Evolutionary conservation across 2,888 invertebrate genomes (phyloP).

Genomic region (Polyommatus icarus): DNA sequence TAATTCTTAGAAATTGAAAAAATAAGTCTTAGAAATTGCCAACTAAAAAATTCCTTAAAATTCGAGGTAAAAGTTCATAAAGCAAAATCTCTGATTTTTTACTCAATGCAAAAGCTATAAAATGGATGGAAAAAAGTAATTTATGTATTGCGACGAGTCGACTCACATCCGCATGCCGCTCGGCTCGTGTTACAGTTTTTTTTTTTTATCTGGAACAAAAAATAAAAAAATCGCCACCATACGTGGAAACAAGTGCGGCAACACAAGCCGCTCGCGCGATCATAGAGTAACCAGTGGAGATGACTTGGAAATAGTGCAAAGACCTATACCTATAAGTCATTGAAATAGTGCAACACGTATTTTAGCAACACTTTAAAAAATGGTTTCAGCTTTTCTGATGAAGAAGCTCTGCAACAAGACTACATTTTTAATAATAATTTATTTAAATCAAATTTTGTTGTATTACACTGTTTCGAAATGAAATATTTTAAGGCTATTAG

Average conservation of each 20-base stretch:
- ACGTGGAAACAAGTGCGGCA: constrained; percentile 64
- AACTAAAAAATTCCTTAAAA: not conserved
- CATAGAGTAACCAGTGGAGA: constrained; percentile 47
- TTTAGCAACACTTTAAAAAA: too few relatives aligned
- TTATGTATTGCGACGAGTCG: constrained; percentile 45
- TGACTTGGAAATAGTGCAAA: not conserved
- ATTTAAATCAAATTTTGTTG: too few relatives aligned
- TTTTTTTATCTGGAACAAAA: constrained; percentile 55
- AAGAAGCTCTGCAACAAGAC: too few relatives aligned
- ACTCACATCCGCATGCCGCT: constrained; percentile 68
- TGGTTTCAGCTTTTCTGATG: too few relatives aligned
- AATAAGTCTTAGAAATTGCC: not conserved
- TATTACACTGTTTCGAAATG: too few relatives aligned
- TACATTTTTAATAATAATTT: too few relatives aligned
- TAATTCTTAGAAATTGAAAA: too few relatives aligned
- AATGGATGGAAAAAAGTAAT: constrained; percentile 31
- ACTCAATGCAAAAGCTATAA: not conserved
- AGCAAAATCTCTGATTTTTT: not conserved
- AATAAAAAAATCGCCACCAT: constrained; percentile 62
- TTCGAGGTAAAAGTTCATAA: not conserved
- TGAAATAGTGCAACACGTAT: not conserved
- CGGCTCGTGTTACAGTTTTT: constrained; percentile 69
- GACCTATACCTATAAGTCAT: too few relatives aligned
- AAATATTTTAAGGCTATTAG: too few relatives aligned
- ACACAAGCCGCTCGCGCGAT: constrained; percentile 43